Conservation (phyloP, 2,113 vertebrate species). For the Cynopterus brachyotis region DNA sequence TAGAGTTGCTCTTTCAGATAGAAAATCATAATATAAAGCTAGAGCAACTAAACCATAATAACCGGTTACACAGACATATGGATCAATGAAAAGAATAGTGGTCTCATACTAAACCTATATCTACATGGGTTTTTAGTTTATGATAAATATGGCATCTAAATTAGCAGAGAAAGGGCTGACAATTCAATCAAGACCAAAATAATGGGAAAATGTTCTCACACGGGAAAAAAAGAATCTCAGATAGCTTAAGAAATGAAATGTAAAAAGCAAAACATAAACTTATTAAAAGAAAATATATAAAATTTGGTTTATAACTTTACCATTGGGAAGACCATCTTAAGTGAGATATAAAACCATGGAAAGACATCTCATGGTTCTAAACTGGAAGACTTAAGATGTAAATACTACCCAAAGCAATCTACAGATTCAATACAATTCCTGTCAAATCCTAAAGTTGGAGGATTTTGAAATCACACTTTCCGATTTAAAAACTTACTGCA, state of each 20-base stretch:
- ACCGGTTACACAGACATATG: background rate
- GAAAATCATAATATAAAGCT: background rate
- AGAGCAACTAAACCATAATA: background rate
- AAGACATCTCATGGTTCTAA: background rate
- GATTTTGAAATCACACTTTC: too few species aligned
- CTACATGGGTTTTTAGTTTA: background rate
- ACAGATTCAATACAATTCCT: background rate
- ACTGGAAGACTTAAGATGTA: background rate
- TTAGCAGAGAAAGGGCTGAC: background rate
- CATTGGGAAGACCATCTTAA: conserved; percentile 4
- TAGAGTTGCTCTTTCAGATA: background rate
- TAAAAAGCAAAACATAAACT: background rate
- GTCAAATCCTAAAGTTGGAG: background rate
- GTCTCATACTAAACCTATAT: background rate
- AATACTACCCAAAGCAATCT: background rate
- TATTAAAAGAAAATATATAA: conserved; percentile 5
- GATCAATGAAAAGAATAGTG: background rate
- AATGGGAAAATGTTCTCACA: background rate
- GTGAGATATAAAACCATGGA: conserved; percentile 16
- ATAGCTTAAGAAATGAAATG: background rate
- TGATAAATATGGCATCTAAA: background rate
- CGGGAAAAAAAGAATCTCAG: background rate
- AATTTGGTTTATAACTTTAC: conserved; percentile 21
- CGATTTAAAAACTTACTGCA: conserved; percentile 38
- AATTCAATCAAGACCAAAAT: background rate